Conservation (phyloP, 2,113 vertebrate species). For the Elephantulus edwardii region DNA sequence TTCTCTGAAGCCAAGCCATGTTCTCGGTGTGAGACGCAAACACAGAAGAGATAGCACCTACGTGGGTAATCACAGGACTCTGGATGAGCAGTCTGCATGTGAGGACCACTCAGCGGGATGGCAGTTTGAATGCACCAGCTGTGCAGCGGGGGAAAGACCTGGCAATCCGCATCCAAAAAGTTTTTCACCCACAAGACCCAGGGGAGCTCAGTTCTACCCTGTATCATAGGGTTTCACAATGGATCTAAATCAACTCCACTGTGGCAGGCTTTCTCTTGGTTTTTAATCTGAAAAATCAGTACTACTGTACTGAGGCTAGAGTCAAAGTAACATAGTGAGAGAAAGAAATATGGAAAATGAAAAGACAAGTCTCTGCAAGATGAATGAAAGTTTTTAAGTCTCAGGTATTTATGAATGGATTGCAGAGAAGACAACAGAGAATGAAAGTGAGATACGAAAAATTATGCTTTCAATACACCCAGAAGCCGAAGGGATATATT, state of each 20-base stretch:
- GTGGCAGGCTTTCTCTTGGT: neutral
- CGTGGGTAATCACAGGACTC: neutral
- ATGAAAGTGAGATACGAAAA: slow-evolving; percentile 21
- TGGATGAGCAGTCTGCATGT: neutral
- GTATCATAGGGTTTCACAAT: neutral
- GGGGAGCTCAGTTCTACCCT: neutral
- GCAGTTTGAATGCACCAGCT: neutral
- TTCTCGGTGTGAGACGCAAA: neutral
- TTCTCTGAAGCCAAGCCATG: neutral
- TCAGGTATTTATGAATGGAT: slow-evolving; percentile 36
- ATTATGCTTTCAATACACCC: neutral
- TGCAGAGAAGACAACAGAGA: neutral
- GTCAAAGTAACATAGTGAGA: neutral
- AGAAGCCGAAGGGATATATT: neutral
- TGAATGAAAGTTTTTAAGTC: slow-evolving; percentile 2
- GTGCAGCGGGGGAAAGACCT: neutral
- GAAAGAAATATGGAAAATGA: neutral
- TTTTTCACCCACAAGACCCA: neutral
- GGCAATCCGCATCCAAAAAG: neutral
- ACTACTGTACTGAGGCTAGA: neutral
- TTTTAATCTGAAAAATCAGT: slow-evolving; percentile 36
- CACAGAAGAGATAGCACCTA: neutral
- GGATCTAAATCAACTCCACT: neutral
- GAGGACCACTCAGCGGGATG: neutral
- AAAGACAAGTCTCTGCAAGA: slow-evolving; percentile 24